These are phyloP conservation scores for Conopomorpha cramerella DNA, from an alignment of 1,140 invertebrate genomes.

Conservation along the genomic window DNA sequence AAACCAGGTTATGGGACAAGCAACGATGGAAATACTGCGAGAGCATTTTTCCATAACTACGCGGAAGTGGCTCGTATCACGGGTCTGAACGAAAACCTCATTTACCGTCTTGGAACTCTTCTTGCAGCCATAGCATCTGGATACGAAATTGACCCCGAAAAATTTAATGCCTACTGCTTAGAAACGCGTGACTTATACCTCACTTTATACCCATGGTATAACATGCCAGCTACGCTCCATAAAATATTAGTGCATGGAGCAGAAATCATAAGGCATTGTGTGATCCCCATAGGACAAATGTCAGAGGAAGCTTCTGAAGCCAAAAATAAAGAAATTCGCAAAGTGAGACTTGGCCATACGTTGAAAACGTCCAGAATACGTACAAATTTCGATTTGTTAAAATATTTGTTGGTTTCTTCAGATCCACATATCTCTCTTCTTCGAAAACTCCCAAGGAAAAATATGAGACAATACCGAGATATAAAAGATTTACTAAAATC, in stretches of 20 bases:
- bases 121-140: background rate
- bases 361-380: background rate
- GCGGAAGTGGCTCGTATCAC: too few relatives aligned
- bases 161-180: background rate
- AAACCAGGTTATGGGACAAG: too few relatives aligned
- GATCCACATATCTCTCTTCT: background rate
- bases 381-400: background rate
- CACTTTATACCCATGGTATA: background rate
- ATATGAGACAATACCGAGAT: too few relatives aligned
- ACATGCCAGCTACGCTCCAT: too few relatives aligned
- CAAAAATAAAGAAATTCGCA: too few relatives aligned
- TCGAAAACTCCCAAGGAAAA: too few relatives aligned
- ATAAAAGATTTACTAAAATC: too few relatives aligned
- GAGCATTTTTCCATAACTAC: background rate
- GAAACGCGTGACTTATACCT: background rate
- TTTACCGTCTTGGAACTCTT: too few relatives aligned
- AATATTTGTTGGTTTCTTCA: background rate
- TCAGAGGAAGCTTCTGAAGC: background rate
- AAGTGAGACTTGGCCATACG: background rate
- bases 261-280: background rate
- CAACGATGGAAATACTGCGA: background rate
- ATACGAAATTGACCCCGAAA: background rate
- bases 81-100: too few relatives aligned
- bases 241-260: background rate
- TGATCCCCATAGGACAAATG: background rate